Conservation (phyloP, 2,888 invertebrate species). For the Drosophila fungiperda region DNA sequence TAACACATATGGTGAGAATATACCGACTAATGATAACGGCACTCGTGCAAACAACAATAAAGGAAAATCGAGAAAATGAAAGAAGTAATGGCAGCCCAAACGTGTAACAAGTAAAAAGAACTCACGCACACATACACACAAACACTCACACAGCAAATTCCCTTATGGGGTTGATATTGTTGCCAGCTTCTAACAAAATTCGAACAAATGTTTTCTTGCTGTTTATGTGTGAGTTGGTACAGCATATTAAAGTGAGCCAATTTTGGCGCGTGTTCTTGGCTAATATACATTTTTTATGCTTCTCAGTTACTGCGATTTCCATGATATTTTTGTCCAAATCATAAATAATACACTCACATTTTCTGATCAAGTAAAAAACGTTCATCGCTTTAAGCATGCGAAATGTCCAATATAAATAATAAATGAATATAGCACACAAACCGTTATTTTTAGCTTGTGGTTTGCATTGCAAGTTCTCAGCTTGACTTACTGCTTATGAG, state of each 20-base stretch:
- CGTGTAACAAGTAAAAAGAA: conserved; percentile 65
- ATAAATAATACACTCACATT: conserved; percentile 36
- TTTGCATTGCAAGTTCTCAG: not conserved
- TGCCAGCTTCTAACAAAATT: conserved; percentile 33
- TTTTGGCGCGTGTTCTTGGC: conserved; percentile 50
- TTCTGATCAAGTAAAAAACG: conserved; percentile 19
- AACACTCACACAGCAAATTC: not conserved
- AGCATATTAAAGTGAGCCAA: conserved; percentile 72
- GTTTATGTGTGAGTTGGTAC: conserved; percentile 26
- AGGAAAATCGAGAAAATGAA: conserved; percentile 80
- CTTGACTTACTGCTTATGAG: not conserved
- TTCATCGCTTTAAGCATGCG: conserved; percentile 17
- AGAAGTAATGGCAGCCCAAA: conserved; percentile 71
- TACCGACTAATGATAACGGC: conserved; percentile 79
- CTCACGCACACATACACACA: conserved; percentile 30
- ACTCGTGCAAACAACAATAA: conserved; percentile 79
- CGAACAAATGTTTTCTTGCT: conserved; percentile 49
- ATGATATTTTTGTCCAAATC: conserved; percentile 21
- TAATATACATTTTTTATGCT: conserved; percentile 31
- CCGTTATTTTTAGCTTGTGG: not conserved
- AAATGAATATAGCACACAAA: not conserved
- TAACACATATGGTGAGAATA: conserved; percentile 66
- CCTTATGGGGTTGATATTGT: conserved; percentile 9
- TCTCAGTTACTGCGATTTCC: conserved; percentile 30
- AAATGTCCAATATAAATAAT: conserved; percentile 13